phyloP scores from a whole-genome alignment of 2,113 vertebrate genomes.

The Bujurquina vittata region DNA sequence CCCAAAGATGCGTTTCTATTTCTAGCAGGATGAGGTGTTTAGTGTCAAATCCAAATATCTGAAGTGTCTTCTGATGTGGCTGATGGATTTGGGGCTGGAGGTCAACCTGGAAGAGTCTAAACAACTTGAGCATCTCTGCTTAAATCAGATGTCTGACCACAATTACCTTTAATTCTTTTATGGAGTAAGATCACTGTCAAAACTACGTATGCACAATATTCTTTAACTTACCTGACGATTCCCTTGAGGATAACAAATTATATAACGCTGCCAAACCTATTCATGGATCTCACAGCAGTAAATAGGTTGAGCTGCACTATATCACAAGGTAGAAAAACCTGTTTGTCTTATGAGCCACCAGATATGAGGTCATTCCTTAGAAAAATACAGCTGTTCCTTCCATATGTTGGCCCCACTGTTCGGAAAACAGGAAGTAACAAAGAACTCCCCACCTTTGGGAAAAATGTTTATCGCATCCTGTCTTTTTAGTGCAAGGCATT shows the following conservation, averaged over 20 bases:
- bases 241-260: too few species aligned
- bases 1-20: background rate
- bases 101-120: background rate
- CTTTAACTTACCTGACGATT: too few species aligned
- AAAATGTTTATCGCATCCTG: background rate
- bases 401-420: background rate
- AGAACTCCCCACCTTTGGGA: background rate
- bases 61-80: background rate
- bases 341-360: background rate
- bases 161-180: background rate
- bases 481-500: background rate
- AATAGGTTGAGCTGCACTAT: background rate
- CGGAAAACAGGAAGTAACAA: background rate
- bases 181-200: too few species aligned
- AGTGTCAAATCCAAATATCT: background rate
- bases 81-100: background rate
- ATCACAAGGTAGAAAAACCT: slow-evolving; percentile 8
- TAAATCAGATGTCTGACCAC: background rate
- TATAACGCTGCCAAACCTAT: background rate
- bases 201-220: too few species aligned
- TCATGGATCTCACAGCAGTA: background rate
- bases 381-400: background rate
- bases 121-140: background rate
- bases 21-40: background rate
- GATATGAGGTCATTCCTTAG: background rate